Evolutionary conservation across 2,888 invertebrate species (phyloP).

Genomic region (Scaeva pyrastri): DNA sequence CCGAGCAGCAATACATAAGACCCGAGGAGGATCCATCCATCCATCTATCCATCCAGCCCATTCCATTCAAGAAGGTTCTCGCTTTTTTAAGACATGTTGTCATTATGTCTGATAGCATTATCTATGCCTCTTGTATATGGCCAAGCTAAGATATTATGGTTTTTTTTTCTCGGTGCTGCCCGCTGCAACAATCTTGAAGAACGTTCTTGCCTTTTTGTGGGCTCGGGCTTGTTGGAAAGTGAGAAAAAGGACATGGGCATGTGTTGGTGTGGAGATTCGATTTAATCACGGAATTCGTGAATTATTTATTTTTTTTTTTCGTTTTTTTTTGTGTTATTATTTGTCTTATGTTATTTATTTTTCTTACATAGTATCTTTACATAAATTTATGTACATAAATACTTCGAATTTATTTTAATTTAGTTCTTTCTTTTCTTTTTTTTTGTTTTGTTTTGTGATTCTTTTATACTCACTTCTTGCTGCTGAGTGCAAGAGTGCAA

Average conservation of each 20-base stretch:
- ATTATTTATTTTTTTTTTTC: slow-evolving; percentile 63
- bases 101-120: slow-evolving; percentile 73
- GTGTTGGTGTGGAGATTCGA: slow-evolving; percentile 46
- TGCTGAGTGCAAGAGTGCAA: slow-evolving; percentile 30
- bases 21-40: slow-evolving; percentile 43
- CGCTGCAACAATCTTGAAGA: slow-evolving; percentile 50
- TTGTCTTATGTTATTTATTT: slow-evolving; percentile 45
- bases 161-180: slow-evolving; percentile 21
- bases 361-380: slow-evolving; percentile 3
- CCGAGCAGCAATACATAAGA: slow-evolving; percentile 58
- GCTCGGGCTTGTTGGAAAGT: slow-evolving; percentile 42
- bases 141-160: slow-evolving; percentile 25
- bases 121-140: slow-evolving; percentile 55
- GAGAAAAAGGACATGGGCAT: slow-evolving; percentile 44
- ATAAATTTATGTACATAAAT: slow-evolving; percentile 18
- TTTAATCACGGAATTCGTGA: slow-evolving; percentile 68
- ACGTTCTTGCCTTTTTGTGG: slow-evolving; percentile 36
- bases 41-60: slow-evolving; percentile 34
- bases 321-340: slow-evolving; percentile 33
- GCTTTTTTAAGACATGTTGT: slow-evolving; percentile 53
- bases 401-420: slow-evolving; percentile 56
- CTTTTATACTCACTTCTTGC: slow-evolving; percentile 37
- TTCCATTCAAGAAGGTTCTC: slow-evolving; percentile 69
- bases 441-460: slow-evolving; percentile 14
- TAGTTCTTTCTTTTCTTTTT: slow-evolving; percentile 2